Conservation (phyloP, 2,797 vertebrate genomes). For the Peromyscus nudipes region DNA sequence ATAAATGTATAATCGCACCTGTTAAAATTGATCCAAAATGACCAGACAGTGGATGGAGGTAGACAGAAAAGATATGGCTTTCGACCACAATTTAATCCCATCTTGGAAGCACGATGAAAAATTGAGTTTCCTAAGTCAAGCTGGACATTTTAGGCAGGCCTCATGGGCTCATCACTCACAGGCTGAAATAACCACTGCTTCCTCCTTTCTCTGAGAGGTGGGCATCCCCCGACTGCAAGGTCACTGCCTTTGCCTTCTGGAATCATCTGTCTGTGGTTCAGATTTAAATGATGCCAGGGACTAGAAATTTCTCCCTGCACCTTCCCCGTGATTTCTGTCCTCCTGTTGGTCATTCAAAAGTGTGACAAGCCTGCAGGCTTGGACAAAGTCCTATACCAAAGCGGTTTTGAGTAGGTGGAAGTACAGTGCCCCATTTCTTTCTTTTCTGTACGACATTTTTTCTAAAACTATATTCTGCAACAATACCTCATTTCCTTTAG, state of each 20-base stretch:
- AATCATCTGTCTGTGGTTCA: background rate
- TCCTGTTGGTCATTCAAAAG: background rate
- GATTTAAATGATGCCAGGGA: background rate
- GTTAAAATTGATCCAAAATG: background rate
- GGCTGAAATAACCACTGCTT: background rate
- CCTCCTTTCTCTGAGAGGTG: background rate
- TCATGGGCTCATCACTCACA: background rate
- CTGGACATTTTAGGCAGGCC: background rate
- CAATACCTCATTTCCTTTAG: slow-evolving; percentile 69
- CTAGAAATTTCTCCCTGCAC: slow-evolving; percentile 26
- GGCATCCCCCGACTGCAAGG: background rate
- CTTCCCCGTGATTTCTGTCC: background rate
- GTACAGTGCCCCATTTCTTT: background rate
- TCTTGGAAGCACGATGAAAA: slow-evolving; percentile 7
- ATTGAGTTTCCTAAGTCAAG: slow-evolving; percentile 11
- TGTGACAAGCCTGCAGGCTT: background rate
- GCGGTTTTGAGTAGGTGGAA: background rate
- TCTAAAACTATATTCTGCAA: slow-evolving; percentile 58
- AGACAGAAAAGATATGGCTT: background rate
- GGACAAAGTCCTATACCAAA: background rate
- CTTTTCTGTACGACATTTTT: slow-evolving; percentile 36
- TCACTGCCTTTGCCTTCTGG: background rate
- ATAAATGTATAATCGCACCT: background rate
- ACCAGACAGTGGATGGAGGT: background rate
- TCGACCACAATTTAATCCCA: background rate